Conservation (phyloP, 2,797 vertebrate genomes). For the Vultur gryphus region DNA sequence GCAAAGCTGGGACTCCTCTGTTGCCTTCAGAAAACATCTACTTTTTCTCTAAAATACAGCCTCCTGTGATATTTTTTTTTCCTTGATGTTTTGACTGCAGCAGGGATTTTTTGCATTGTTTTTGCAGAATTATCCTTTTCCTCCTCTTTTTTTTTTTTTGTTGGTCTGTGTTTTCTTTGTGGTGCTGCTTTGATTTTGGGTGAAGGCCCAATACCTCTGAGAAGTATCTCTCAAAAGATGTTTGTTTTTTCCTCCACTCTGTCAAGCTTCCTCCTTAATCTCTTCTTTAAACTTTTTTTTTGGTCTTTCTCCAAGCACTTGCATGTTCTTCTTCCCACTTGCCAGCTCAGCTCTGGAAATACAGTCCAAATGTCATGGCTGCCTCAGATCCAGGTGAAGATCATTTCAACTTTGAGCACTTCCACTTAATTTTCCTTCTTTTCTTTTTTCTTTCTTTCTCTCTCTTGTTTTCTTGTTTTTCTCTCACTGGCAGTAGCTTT, state of each 20-base stretch:
- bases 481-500: not conserved
- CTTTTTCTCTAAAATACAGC: not conserved
- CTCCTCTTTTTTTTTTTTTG: accelerated
- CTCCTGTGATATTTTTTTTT: not conserved
- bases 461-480: not conserved
- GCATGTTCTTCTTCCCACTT: not conserved
- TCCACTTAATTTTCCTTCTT: not conserved
- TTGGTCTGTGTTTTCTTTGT: not conserved
- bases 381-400: not conserved
- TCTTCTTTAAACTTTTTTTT: not conserved
- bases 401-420: not conserved
- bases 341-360: not conserved
- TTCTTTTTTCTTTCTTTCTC: not conserved
- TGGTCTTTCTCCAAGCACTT: not conserved
- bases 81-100: not conserved
- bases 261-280: not conserved
- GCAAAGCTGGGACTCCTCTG: not conserved
- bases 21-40: not conserved
- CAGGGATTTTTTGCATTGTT: not conserved
- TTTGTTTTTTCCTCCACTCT: not conserved
- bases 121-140: not conserved
- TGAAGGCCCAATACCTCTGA: not conserved
- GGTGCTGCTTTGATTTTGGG: not conserved
- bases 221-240: not conserved
- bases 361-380: not conserved